These are phyloP conservation scores for Parthenolecanium corni DNA, from an alignment of 2,888 invertebrate species.

Conservation along the genomic window DNA sequence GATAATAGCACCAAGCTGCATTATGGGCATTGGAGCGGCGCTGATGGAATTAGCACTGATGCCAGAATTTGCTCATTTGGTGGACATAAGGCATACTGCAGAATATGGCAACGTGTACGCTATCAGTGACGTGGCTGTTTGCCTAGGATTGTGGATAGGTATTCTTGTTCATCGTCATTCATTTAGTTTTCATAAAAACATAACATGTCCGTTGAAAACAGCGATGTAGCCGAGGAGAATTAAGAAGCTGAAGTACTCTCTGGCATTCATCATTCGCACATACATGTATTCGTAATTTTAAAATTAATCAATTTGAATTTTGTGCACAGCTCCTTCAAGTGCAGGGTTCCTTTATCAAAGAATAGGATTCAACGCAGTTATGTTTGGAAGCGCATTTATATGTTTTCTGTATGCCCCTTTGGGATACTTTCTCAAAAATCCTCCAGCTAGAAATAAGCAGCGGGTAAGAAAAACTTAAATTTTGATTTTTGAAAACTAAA, in stretches of 20 bases:
- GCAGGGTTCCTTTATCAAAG: slow-evolving; percentile 86
- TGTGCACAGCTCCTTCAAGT: slow-evolving; percentile 64
- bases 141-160: slow-evolving; percentile 95
- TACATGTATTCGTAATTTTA: too few species aligned
- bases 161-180: slow-evolving; percentile 38
- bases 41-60: slow-evolving; percentile 99
- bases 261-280: too few species aligned
- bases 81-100: slow-evolving; percentile 91
- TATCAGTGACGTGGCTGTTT: slow-evolving; percentile 96
- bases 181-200: not conserved
- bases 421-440: slow-evolving; percentile 72
- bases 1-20: slow-evolving; percentile 90
- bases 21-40: slow-evolving; percentile 95
- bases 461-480: too few species aligned
- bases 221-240: too few species aligned
- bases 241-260: too few species aligned
- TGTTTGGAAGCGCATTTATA: slow-evolving; percentile 85
- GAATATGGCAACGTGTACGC: slow-evolving; percentile 98
- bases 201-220: too few species aligned
- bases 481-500: too few species aligned
- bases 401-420: slow-evolving; percentile 92
- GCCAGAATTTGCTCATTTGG: slow-evolving; percentile 94
- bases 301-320: too few species aligned
- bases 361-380: slow-evolving; percentile 96
- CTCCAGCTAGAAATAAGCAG: slow-evolving; percentile 87